Percentiles rank a stretch among this genome's conserved stretches.
phyloP scores from a whole-genome alignment of 2,113 vertebrate species.

The Lepus europaeus region DNA sequence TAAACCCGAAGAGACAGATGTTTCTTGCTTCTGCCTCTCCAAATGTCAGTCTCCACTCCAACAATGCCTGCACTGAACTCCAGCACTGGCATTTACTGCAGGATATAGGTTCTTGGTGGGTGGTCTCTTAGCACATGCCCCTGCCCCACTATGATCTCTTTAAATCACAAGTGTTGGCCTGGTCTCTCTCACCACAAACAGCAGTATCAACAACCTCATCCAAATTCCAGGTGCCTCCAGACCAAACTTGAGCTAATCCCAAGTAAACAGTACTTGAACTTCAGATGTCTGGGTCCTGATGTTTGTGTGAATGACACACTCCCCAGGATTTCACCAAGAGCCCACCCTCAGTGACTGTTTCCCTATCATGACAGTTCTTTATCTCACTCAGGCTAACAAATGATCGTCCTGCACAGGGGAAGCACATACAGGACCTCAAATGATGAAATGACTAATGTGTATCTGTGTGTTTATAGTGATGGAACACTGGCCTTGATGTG shows the following conservation, averaged over 20 bases:
- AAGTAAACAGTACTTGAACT: constrained; percentile 63
- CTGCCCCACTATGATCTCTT: background rate
- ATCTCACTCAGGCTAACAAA: background rate
- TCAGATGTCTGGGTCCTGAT: background rate
- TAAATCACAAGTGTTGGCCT: background rate
- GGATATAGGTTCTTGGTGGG: background rate
- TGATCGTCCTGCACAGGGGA: background rate
- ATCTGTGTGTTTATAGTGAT: background rate
- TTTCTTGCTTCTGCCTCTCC: background rate
- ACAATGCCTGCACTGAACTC: background rate
- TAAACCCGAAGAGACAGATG: background rate
- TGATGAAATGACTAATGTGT: background rate
- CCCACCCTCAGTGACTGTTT: background rate
- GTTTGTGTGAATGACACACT: constrained; percentile 7
- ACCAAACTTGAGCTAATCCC: constrained; percentile 45
- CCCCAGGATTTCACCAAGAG: background rate
- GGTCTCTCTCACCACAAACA: constrained; percentile 30
- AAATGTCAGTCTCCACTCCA: background rate
- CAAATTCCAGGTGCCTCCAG: background rate
- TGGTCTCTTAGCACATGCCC: background rate
- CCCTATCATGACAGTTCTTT: background rate
- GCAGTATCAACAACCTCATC: background rate
- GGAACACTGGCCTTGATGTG: background rate
- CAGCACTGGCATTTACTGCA: background rate
- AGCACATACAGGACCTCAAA: background rate